These are phyloP conservation scores for Limnephilus lunatus DNA, from an alignment of 2,888 invertebrate genomes.

Conservation along the genomic window DNA sequence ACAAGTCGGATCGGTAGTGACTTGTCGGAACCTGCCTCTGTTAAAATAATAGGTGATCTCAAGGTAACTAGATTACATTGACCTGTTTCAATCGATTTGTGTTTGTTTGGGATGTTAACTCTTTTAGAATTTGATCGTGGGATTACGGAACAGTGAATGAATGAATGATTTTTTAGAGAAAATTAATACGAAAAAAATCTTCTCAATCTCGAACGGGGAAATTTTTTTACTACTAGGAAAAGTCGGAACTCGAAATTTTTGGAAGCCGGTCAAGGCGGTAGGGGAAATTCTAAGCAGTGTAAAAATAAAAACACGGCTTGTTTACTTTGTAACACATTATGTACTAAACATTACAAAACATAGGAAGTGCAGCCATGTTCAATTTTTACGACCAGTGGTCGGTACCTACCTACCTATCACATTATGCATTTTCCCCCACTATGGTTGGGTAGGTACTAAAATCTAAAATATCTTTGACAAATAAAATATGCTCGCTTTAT, in stretches of 20 bases:
- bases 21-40: constrained; percentile 39
- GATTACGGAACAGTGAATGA: neutral
- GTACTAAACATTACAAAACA: neutral
- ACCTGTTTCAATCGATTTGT: neutral
- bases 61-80: neutral
- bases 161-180: neutral
- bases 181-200: neutral
- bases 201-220: neutral
- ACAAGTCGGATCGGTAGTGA: neutral
- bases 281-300: neutral
- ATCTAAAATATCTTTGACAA: too few relatives aligned
- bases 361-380: too few relatives aligned
- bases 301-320: neutral
- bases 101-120: neutral
- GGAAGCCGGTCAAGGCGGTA: neutral
- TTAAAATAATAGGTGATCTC: neutral
- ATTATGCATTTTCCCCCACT: too few relatives aligned
- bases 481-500: too few relatives aligned
- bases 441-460: too few relatives aligned
- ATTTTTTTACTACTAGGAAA: neutral
- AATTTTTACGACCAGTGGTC: neutral
- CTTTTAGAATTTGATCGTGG: neutral
- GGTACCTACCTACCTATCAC: too few relatives aligned
- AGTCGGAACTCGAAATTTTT: neutral
- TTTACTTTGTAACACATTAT: too few relatives aligned